Evolutionary conservation across 1,140 invertebrate genomes (phyloP).

Genomic region (Drosophila kohkoa): DNA sequence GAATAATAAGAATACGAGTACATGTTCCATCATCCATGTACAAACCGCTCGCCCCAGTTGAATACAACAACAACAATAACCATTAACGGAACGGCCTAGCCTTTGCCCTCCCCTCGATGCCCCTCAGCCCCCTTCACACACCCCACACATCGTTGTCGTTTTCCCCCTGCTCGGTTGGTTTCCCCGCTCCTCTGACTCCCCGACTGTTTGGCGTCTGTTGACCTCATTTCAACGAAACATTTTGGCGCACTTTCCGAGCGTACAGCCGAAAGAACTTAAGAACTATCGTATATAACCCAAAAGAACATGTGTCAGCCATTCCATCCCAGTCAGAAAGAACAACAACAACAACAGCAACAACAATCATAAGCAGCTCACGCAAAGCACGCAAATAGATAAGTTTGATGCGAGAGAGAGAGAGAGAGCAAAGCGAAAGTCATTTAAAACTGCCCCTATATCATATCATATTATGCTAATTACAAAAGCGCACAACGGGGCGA

Average conservation of each 20-base stretch:
- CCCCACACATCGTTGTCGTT: background rate
- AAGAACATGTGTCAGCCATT: constrained; percentile 39
- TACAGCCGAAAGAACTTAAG: constrained; percentile 21
- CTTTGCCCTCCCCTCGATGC: constrained; percentile 8
- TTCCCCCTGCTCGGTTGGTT: background rate
- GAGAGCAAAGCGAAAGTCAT: background rate
- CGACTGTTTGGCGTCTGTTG: constrained; percentile 79
- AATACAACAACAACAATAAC: constrained; percentile 58
- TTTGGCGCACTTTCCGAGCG: constrained; percentile 55
- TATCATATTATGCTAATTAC: constrained; percentile 27
- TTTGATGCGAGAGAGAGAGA: background rate
- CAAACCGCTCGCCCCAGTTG: constrained; percentile 34
- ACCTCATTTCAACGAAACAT: constrained; percentile 74
- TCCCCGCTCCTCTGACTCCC: constrained; percentile 13
- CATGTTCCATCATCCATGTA: constrained; percentile 26
- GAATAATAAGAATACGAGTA: constrained; percentile 23
- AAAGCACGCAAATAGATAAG: constrained; percentile 27
- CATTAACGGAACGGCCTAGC: constrained; percentile 56
- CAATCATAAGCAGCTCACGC: background rate
- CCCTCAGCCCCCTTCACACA: background rate
- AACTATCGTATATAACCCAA: constrained; percentile 27
- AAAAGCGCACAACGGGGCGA: no score
- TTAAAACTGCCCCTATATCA: constrained; percentile 12
- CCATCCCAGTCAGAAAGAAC: constrained; percentile 18
- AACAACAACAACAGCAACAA: background rate